A percentile compares a stretch with the other conserved stretches of the same genome.
Evolutionary conservation across 2,797 vertebrate species (phyloP).

Genomic region (Apodemus agrarius): DNA sequence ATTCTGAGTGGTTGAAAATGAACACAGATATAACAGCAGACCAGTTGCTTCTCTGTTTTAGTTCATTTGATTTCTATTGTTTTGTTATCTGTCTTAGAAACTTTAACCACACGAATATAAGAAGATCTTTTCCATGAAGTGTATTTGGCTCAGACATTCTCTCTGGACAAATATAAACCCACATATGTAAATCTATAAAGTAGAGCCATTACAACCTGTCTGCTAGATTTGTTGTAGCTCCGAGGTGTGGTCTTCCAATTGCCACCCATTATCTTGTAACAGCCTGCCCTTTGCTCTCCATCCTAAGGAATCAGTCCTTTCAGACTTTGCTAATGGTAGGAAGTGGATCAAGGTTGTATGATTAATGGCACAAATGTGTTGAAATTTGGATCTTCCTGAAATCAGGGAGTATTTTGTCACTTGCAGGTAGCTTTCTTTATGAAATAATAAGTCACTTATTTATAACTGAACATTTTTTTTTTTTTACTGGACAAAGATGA

Average conservation of each 20-base stretch:
- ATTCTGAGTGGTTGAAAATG: background rate
- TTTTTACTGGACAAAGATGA: background rate
- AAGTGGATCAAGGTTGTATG: background rate
- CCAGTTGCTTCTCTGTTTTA: background rate
- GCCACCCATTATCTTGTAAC: background rate
- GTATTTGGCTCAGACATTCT: background rate
- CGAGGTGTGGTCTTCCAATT: background rate
- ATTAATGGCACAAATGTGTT: background rate
- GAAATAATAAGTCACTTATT: background rate
- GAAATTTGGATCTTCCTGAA: background rate
- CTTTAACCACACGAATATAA: background rate
- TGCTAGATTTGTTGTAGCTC: background rate
- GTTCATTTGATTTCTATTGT: conserved; percentile 17
- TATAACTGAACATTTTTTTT: background rate
- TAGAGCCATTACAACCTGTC: background rate
- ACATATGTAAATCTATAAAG: background rate
- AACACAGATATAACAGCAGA: background rate
- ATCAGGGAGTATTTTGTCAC: background rate
- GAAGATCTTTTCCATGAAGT: background rate
- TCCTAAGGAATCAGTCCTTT: background rate
- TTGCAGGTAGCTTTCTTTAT: background rate
- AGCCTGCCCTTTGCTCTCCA: background rate
- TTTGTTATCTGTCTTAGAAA: background rate
- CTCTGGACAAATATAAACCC: background rate
- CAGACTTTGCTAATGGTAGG: background rate